These are phyloP conservation scores for Mus pahari DNA, from an alignment of 2,113 vertebrate genomes.

Conservation along the genomic window DNA sequence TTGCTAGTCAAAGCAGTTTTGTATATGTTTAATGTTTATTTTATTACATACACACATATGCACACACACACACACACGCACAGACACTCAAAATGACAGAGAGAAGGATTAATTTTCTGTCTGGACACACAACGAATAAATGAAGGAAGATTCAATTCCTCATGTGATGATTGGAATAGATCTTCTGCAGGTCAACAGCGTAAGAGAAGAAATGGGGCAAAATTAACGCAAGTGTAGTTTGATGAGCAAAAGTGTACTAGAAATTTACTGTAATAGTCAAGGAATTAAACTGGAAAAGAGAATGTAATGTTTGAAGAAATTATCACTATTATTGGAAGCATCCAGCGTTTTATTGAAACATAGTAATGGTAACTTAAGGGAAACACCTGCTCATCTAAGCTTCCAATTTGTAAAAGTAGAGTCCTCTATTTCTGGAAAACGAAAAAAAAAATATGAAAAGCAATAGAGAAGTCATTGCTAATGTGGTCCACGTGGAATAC, in stretches of 20 bases:
- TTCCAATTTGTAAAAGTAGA: not conserved
- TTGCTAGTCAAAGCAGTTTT: not conserved
- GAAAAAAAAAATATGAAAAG: not conserved
- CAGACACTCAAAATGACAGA: not conserved
- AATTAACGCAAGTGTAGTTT: not conserved
- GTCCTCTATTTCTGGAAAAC: not conserved
- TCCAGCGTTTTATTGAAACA: not conserved
- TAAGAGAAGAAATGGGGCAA: not conserved
- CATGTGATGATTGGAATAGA: not conserved
- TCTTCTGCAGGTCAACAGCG: not conserved
- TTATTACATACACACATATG: not conserved
- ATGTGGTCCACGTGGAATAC: not conserved
- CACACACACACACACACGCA: not conserved
- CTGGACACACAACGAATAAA: not conserved
- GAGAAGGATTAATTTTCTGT: not conserved
- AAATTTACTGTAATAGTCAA: not conserved
- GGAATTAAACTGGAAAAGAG: not conserved
- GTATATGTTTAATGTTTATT: not conserved
- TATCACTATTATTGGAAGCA: not conserved
- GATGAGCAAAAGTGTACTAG: not conserved
- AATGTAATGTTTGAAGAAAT: not conserved
- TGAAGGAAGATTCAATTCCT: not conserved
- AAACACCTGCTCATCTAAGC: not conserved
- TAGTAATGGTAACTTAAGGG: not conserved
- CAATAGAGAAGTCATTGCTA: not conserved